Evolutionary conservation across 2,113 vertebrate species (phyloP), one percentile per base, ranked within the genome.

Genomic region (Bambusicola thoracicus): DNA sequence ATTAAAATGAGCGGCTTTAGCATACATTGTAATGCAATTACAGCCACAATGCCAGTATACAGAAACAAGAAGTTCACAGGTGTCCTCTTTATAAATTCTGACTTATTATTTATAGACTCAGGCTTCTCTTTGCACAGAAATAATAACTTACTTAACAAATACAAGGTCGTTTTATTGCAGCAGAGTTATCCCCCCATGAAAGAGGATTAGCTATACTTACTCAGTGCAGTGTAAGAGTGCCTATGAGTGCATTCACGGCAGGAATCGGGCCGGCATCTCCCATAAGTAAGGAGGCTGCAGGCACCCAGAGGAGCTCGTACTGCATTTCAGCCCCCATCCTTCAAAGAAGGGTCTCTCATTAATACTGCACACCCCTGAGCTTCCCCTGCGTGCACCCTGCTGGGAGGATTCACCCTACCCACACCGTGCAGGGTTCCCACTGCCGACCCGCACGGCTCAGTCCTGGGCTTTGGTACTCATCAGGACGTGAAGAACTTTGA

Each of bases 101-200:
- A 68, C 56, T 94, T 85, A 77, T 67, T 85, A 74, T 87, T 91
- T 91, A 94, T 36, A 78, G 65, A 86, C 83, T 78, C 38, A 4
- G 41, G 49, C 34, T 77, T 77, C 68, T 83, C 68, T 78, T 86
- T 84, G 51, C 88, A 86, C 68, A 93, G 80, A 90, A 95, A 88
- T 92, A 92, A 92, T 87, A 93, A 89, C 72, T 96, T 94, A 94
- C 87, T 95, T 88, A 93, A 94, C 79, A 95, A 91, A 92, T 75
- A 94, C 76, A 63, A 94, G 36, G 56, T 85, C 75, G 69, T 51
- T 93, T 75, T 49, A 86, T 75, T 75, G 87, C 56, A 81, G 85
- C 21, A 78, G 68, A 90, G 56, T 85, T 95, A 95, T 74, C 56
- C 58, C 78, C 22, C 69, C 93, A 93, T 90, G 82, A 91, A 95